Base-by-base conservation (phyloP, 2,888 invertebrate genomes). In the Chrysotoxum bicinctum region DNA sequence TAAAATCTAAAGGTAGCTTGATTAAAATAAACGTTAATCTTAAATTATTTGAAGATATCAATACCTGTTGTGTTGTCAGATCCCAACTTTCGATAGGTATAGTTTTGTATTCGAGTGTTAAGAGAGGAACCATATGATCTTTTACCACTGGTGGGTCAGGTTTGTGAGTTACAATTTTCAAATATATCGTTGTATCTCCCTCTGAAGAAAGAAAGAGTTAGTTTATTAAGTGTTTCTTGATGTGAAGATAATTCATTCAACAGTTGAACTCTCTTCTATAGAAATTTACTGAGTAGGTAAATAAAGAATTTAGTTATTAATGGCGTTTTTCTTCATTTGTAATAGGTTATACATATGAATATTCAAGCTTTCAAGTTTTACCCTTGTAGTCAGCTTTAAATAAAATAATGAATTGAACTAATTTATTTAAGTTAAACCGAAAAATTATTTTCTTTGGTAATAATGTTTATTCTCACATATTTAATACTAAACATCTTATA, bases 91-190 rank as follows among this genome's bases (percentile, higher is more conserved):
- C 95, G 6, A 94, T 93, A 60, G 94, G 94, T 35, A 95, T 94
- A 21, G 94, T 93, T 58, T 94, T 94, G 12, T 94, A 92, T 66
- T 95, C 94, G 2, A 93, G 89, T 23, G 95, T 92, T 88, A 98
- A 94, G 69, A 98, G 94, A 0, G 98, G 98, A 1, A 99, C 98
- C 92, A 98, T 96, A 91, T 97, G 96, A 91, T 98, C 98, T 78
- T 95, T 93, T 0, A 98, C 97, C 3, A 94, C 93, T 0, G 94
- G 93, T 0, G 98, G 98, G 90, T 98, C 97, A 12, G 95, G 94
- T 75, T 96, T 95, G 16, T 96, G 94, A 88, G 95, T 95, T 3
- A 97, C 95, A 40, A 98, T 97, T 93, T 98, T 98, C 77, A 98
- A 93, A 91, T 98, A 96, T 88, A 98, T 96, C 16, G 97, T 97